Percentiles rank a stretch among this genome's conserved stretches.
phyloP scores from a whole-genome alignment of 23 tunicate species.

The Trididemnum clinides region DNA sequence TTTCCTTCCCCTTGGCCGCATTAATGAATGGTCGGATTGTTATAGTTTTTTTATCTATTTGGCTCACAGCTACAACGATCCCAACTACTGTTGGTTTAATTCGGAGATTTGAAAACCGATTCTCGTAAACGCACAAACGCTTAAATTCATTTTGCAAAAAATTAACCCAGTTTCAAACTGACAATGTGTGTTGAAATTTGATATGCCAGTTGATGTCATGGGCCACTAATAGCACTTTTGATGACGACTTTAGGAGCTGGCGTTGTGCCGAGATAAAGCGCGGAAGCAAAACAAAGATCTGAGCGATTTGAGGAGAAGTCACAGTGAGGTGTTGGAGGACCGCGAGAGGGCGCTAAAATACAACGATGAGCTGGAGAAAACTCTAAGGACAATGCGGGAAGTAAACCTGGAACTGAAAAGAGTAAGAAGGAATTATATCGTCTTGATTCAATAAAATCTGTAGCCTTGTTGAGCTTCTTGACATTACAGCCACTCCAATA shows the following conservation, averaged over 20 bases:
- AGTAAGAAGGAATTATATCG: constrained; percentile 30
- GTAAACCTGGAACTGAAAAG: constrained; percentile 63
- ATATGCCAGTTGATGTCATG: neutral
- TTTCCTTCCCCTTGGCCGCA: too few relatives aligned
- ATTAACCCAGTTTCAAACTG: neutral
- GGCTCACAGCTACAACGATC: too few relatives aligned
- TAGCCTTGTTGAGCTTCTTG: neutral
- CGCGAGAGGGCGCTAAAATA: constrained; percentile 59
- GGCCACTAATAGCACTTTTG: neutral
- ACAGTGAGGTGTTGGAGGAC: constrained; percentile 55
- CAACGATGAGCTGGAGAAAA: constrained; percentile 73
- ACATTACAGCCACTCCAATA: neutral
- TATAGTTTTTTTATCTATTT: too few relatives aligned
- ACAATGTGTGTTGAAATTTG: neutral
- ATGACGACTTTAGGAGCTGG: constrained; percentile 31
- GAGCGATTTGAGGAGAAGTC: constrained; percentile 49
- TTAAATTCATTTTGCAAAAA: neutral
- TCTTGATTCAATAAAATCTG: too few relatives aligned
- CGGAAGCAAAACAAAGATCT: constrained; percentile 55
- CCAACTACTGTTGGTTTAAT: too few relatives aligned
- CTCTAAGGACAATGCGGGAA: constrained; percentile 65
- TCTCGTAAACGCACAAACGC: too few relatives aligned
- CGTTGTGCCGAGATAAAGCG: constrained; percentile 51
- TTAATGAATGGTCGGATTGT: too few relatives aligned
- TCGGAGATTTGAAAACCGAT: too few relatives aligned